Percentiles rank a stretch among this genome's conserved stretches.
Evolutionary conservation across 2,797 vertebrate species (phyloP).

Genomic region (Tokudaia tokunoshimensis): DNA sequence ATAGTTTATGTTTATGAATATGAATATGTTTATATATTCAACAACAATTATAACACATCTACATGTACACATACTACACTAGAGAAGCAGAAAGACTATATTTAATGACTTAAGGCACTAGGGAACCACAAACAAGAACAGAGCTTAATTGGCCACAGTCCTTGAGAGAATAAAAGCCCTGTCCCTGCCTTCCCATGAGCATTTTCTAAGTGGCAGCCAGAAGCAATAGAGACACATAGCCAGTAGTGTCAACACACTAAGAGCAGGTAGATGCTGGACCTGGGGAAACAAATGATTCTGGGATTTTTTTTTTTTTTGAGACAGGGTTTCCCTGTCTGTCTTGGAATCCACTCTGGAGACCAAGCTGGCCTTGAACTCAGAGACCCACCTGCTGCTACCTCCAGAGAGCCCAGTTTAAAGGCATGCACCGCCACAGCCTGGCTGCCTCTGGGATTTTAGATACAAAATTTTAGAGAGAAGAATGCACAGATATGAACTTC

Average conservation of each 20-base stretch:
- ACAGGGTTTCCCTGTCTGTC: neutral
- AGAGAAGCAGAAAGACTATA: neutral
- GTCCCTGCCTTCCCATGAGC: neutral
- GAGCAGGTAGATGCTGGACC: neutral
- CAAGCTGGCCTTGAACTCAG: neutral
- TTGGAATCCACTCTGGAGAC: neutral
- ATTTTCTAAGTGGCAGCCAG: constrained; percentile 21
- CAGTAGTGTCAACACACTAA: neutral
- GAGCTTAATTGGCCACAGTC: neutral
- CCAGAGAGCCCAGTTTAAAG: neutral
- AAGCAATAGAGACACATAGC: neutral
- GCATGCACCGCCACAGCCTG: neutral
- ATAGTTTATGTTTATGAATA: neutral
- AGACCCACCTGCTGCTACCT: neutral
- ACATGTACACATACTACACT: neutral
- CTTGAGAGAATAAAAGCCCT: neutral
- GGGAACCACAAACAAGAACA: constrained; percentile 6
- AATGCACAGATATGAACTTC: neutral
- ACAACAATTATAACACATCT: neutral
- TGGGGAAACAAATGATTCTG: constrained; percentile 40
- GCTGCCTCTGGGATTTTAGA: neutral
- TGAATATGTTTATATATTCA: neutral
- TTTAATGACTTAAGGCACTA: neutral
- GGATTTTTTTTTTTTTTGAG: neutral
- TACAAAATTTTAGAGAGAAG: neutral